A percentile compares a stretch with the other conserved stretches of the same genome.
These are phyloP conservation scores for Scelioninae gen. 1 DNA, from an alignment of 2,888 invertebrate genomes.

Conservation along the genomic window DNA sequence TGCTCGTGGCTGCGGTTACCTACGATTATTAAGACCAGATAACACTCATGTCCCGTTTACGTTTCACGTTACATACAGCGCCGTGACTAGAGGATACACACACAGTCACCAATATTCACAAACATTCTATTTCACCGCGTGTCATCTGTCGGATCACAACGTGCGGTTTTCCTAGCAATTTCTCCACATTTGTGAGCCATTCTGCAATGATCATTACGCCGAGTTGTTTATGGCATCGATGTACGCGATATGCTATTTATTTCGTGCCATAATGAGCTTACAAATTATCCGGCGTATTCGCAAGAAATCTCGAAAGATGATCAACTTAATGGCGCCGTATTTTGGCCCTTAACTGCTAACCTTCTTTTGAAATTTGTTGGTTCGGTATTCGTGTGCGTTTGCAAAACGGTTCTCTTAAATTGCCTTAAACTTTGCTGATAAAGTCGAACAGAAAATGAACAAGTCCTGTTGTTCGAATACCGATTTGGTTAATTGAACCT, in stretches of 20 bases:
- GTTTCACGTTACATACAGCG: slow-evolving; percentile 46
- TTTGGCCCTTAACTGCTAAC: slow-evolving; percentile 50
- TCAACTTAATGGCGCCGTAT: slow-evolving; percentile 53
- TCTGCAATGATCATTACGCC: slow-evolving; percentile 64
- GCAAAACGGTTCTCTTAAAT: not conserved
- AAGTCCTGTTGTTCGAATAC: too few species aligned
- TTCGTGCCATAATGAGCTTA: slow-evolving; percentile 66
- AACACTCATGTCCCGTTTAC: slow-evolving; percentile 68
- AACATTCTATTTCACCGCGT: slow-evolving; percentile 56
- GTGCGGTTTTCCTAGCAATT: slow-evolving; percentile 65
- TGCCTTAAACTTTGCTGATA: too few species aligned
- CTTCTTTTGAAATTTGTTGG: slow-evolving; percentile 42
- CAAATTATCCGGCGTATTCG: slow-evolving; percentile 58
- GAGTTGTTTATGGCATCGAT: slow-evolving; percentile 64
- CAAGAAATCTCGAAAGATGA: slow-evolving; percentile 59
- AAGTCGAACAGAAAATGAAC: too few species aligned
- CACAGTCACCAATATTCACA: not conserved
- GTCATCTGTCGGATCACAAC: slow-evolving; percentile 69
- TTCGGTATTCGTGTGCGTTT: slow-evolving; percentile 13
- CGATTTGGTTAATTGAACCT: too few species aligned
- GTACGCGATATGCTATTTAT: slow-evolving; percentile 66
- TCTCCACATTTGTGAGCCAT: slow-evolving; percentile 66
- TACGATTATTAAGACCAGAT: slow-evolving; percentile 73
- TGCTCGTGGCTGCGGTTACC: slow-evolving; percentile 62
- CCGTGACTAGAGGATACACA: slow-evolving; percentile 11